A percentile compares a stretch with the other conserved stretches of the same genome.
Evolutionary conservation across 1,140 invertebrate species (phyloP).

Genomic region (Antheraea pernyi): DNA sequence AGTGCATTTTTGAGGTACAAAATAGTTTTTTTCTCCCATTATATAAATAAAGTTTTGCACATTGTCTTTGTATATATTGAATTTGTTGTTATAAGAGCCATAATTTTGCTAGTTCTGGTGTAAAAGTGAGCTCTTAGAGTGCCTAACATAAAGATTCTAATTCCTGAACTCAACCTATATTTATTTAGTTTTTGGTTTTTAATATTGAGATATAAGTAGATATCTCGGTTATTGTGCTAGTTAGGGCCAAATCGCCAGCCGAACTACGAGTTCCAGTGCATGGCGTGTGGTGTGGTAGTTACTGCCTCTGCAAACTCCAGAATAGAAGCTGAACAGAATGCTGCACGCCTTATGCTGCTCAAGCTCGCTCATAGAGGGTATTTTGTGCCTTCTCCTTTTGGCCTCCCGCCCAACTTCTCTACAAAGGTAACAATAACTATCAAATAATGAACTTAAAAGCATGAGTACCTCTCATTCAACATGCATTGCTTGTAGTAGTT

Average conservation of each 20-base stretch:
- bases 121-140: too few species aligned
- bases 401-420: background rate
- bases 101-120: too few species aligned
- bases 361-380: constrained; percentile 34
- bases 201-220: background rate
- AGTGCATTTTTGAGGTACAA: constrained; percentile 58
- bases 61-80: too few species aligned
- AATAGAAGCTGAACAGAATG: constrained; percentile 67
- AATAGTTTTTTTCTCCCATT: background rate
- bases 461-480: too few species aligned
- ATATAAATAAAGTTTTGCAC: too few species aligned
- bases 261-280: constrained; percentile 59
- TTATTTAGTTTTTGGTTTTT: too few species aligned
- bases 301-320: constrained; percentile 53
- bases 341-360: constrained; percentile 45
- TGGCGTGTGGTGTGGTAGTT: constrained; percentile 39
- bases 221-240: constrained; percentile 24
- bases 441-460: background rate
- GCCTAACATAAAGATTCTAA: too few species aligned
- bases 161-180: too few species aligned
- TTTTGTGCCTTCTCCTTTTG: constrained; percentile 47
- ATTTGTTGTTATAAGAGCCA: too few species aligned
- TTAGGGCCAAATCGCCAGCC: constrained; percentile 55
- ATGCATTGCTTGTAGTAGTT: too few species aligned
- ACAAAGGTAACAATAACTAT: background rate